Conservation (phyloP, 2,888 invertebrate genomes). For the Lasiommata megera region DNA sequence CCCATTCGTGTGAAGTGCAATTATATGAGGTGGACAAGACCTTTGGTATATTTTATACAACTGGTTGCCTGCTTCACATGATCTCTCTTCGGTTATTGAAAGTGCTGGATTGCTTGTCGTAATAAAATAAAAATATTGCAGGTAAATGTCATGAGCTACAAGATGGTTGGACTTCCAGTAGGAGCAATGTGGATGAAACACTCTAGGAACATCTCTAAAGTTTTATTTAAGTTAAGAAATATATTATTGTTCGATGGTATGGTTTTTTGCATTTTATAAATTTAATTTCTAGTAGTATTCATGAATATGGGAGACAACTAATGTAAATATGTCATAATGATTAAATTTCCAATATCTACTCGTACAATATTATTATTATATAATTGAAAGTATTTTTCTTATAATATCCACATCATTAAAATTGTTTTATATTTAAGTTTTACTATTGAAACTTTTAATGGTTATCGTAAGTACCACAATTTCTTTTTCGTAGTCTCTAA, state of each 20-base stretch:
- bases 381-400: background rate
- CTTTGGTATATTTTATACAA: too few relatives aligned
- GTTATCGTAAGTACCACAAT: background rate
- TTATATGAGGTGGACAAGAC: too few relatives aligned
- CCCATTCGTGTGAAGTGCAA: too few relatives aligned
- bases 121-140: background rate
- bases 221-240: background rate
- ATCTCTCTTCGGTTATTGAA: too few relatives aligned
- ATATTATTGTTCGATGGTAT: background rate
- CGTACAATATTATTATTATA: background rate
- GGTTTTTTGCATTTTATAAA: background rate
- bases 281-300: background rate
- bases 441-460: background rate
- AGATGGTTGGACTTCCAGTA: background rate
- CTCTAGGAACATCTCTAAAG: background rate
- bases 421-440: background rate
- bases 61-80: too few relatives aligned
- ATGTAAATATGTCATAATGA: background rate
- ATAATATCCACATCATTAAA: background rate
- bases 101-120: too few relatives aligned
- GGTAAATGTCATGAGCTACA: constrained; percentile 3
- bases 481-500: background rate
- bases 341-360: background rate
- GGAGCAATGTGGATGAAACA: background rate
- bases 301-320: too few relatives aligned